Conservation (phyloP, 1,140 invertebrate species). For the Trachymyrmex septentrionalis region DNA sequence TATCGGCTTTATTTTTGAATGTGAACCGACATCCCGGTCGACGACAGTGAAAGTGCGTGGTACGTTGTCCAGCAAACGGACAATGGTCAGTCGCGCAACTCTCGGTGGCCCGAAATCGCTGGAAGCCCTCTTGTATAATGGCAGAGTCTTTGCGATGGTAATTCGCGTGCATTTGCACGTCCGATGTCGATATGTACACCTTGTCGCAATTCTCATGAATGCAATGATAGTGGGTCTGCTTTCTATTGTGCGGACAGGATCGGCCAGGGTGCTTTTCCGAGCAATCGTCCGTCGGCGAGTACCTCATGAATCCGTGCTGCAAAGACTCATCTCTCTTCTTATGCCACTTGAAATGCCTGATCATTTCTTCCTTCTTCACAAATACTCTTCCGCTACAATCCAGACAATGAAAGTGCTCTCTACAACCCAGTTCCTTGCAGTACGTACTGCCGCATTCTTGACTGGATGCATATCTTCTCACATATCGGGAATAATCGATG, state of each 20-base stretch:
- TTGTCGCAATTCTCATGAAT: conserved; percentile 98
- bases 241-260: conserved; percentile 96
- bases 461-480: conserved; percentile 89
- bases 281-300: conserved; percentile 97
- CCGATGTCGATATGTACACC: conserved; percentile 99
- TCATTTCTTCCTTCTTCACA: conserved; percentile 99
- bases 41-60: conserved; percentile 99
- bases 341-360: conserved; percentile 99
- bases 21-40: conserved; percentile 96
- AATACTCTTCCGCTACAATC: conserved; percentile 96
- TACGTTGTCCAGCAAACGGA: conserved; percentile 97
- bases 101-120: conserved; percentile 96
- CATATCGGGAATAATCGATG: conserved; percentile 91
- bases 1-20: conserved; percentile 99
- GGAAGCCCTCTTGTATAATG: conserved; percentile 98
- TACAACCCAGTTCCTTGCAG: conserved; percentile 88
- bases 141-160: conserved; percentile 99
- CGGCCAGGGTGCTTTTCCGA: conserved; percentile 89
- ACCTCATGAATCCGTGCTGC: conserved; percentile 98
- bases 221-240: conserved; percentile 99
- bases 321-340: conserved; percentile 99
- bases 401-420: conserved; percentile 98
- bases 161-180: conserved; percentile 99
- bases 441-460: conserved; percentile 90
- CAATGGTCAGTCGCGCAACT: conserved; percentile 95